phyloP scores from a whole-genome alignment of 1,140 invertebrate species.

The Wasmannia auropunctata region DNA sequence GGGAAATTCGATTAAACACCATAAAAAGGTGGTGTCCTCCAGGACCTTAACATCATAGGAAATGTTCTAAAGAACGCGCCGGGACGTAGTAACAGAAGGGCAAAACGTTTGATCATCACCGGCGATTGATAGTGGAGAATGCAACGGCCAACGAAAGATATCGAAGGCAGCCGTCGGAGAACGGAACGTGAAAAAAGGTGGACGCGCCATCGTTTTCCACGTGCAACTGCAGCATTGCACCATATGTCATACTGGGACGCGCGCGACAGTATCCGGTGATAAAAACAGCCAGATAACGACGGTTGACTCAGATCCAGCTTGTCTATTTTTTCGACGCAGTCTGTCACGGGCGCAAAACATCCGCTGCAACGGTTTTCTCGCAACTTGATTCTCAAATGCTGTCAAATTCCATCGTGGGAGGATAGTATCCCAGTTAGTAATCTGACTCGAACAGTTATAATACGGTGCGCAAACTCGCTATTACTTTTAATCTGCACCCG shows the following conservation, averaged over 20 bases:
- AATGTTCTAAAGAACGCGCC: not conserved
- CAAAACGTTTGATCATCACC: conserved; percentile 28
- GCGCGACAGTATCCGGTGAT: conserved; percentile 51
- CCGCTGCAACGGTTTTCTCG: not conserved
- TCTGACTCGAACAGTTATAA: not conserved
- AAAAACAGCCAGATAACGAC: conserved; percentile 52
- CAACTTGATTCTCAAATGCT: conserved; percentile 35
- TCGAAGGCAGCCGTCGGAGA: conserved; percentile 33
- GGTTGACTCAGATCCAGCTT: conserved; percentile 54
- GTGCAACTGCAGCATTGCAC: conserved; percentile 51
- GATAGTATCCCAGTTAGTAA: not conserved
- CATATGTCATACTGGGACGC: conserved; percentile 50
- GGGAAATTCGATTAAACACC: not conserved
- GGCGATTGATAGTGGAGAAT: conserved; percentile 31
- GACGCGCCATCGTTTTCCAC: conserved; percentile 46
- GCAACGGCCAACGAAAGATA: conserved; percentile 31
- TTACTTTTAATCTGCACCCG: not conserved
- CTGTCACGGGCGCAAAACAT: conserved; percentile 34
- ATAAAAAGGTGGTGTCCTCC: not conserved
- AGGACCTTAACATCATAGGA: not conserved
- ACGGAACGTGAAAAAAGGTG: conserved; percentile 11
- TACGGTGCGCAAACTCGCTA: not conserved
- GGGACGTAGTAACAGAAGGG: not conserved
- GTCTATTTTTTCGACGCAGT: conserved; percentile 41
- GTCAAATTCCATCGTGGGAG: conserved; percentile 15